Conservation (phyloP, 2,113 vertebrate genomes). For the Hypanus sabinus region DNA sequence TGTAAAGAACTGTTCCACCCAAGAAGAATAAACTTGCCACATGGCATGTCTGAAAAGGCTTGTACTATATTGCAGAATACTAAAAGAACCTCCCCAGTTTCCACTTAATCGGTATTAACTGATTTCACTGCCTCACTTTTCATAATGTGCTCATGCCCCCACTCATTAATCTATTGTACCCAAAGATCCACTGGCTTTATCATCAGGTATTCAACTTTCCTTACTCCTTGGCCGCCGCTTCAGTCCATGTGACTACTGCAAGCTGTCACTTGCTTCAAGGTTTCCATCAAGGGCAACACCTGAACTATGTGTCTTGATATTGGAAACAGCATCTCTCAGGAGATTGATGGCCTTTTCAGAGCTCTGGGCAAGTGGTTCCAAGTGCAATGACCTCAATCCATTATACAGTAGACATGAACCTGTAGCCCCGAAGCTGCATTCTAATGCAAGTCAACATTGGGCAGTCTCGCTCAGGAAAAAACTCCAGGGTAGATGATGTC, state of each 20-base stretch:
- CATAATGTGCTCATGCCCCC: not conserved
- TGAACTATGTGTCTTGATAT: not conserved
- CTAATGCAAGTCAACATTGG: not conserved
- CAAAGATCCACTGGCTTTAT: not conserved
- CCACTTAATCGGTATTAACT: not conserved
- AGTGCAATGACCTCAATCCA: not conserved
- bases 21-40: not conserved
- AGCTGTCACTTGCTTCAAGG: not conserved
- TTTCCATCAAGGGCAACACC: not conserved
- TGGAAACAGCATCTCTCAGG: not conserved
- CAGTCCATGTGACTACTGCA: not conserved
- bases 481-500: slow-evolving; percentile 8
- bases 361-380: not conserved
- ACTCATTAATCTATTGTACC: not conserved
- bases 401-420: not conserved
- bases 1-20: not conserved
- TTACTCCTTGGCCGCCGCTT: not conserved
- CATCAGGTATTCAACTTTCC: not conserved
- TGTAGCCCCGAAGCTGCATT: not conserved
- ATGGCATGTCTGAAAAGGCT: not conserved
- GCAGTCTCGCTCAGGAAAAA: not conserved
- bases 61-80: not conserved
- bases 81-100: not conserved
- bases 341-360: not conserved
- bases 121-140: not conserved